phyloP scores from a whole-genome alignment of 2,113 vertebrate genomes.

The Andinoacara biseriatus region DNA sequence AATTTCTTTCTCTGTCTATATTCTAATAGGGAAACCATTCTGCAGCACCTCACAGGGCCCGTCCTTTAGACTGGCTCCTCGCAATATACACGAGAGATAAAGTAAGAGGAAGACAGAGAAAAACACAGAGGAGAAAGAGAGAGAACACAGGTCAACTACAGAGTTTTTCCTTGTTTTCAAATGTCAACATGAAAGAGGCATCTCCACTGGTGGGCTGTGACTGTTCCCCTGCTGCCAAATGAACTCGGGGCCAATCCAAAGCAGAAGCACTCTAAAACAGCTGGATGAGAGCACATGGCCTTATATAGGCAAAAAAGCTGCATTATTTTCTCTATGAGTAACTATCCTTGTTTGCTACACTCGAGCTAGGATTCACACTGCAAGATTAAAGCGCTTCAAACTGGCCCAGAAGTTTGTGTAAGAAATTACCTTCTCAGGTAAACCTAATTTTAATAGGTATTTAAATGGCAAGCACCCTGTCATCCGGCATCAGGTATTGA shows the following conservation, averaged over 20 bases:
- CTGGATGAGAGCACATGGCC: constrained; percentile 40
- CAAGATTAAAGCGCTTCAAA: neutral
- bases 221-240: constrained; percentile 50
- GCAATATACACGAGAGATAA: constrained; percentile 13
- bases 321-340: constrained; percentile 29
- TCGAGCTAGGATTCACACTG: neutral
- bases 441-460: neutral
- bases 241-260: constrained; percentile 54
- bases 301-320: constrained; percentile 23
- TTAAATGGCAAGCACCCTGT: neutral
- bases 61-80: constrained; percentile 41
- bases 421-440: constrained; percentile 2
- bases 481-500: neutral
- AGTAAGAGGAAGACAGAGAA: constrained; percentile 26
- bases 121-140: constrained; percentile 25
- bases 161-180: constrained; percentile 70
- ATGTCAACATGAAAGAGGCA: constrained; percentile 66
- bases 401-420: neutral
- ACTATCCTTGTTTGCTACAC: constrained; percentile 31
- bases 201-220: constrained; percentile 40
- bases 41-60: constrained; percentile 24
- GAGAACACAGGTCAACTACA: constrained; percentile 64
- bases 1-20: constrained; percentile 52
- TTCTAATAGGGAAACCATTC: constrained; percentile 56
- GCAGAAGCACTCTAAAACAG: constrained; percentile 44